phyloP scores from a whole-genome alignment of 1,140 invertebrate species.

The Ostrea edulis region DNA sequence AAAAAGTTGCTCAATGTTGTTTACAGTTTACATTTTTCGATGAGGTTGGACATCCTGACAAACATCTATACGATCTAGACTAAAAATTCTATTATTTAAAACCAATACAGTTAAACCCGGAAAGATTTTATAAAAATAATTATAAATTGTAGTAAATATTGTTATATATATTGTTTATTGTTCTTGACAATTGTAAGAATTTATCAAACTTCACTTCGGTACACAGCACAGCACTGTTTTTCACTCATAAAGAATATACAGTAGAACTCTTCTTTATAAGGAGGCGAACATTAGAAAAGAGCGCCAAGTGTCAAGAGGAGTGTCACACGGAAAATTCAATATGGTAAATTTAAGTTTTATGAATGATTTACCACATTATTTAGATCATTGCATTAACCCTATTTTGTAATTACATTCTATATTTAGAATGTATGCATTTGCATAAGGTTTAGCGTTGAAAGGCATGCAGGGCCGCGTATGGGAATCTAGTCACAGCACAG shows the following conservation, averaged over 20 bases:
- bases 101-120: background rate
- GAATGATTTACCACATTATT: too few relatives aligned
- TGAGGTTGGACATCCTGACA: background rate
- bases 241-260: too few relatives aligned
- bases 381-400: too few relatives aligned
- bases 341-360: too few relatives aligned
- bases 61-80: background rate
- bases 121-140: background rate
- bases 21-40: background rate
- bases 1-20: background rate
- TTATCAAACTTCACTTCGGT: background rate
- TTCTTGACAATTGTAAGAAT: background rate
- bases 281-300: background rate
- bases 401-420: too few relatives aligned
- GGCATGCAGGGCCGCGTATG: too few relatives aligned
- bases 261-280: background rate
- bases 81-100: background rate
- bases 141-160: background rate
- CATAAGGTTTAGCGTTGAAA: too few relatives aligned
- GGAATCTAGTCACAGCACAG: too few relatives aligned
- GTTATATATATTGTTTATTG: background rate
- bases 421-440: too few relatives aligned
- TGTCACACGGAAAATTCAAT: too few relatives aligned
- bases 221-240: too few relatives aligned
- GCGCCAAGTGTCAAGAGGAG: constrained; percentile 1